Evolutionary conservation across 2,888 invertebrate species (phyloP).

Genomic region (Eumerus sabulonum): DNA sequence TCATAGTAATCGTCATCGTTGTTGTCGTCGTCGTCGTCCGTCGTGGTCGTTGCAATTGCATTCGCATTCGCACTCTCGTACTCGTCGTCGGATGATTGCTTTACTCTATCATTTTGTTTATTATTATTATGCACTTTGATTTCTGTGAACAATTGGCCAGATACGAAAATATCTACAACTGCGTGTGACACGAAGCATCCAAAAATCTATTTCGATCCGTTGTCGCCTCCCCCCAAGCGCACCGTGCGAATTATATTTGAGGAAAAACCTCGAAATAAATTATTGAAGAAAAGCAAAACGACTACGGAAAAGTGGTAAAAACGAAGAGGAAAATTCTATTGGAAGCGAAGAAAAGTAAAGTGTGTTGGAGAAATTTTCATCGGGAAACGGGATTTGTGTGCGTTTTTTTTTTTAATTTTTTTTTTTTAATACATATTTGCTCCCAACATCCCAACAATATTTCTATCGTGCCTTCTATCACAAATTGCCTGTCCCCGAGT

Average conservation of each 20-base stretch:
- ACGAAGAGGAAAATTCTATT: conserved; percentile 45
- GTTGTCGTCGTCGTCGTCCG: conserved; percentile 43
- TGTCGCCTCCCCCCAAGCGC: conserved; percentile 47
- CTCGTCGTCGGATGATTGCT: conserved; percentile 40
- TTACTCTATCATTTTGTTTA: conserved; percentile 45
- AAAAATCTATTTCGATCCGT: conserved; percentile 56
- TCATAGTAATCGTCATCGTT: conserved; percentile 4
- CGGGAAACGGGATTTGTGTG: conserved; percentile 44
- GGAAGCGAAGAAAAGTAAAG: conserved; percentile 64
- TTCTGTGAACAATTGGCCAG: conserved; percentile 53
- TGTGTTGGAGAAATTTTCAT: conserved; percentile 68
- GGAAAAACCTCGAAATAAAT: conserved; percentile 38
- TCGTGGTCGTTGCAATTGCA: background rate
- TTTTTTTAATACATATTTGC: background rate
- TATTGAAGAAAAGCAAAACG: background rate
- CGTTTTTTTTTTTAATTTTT: conserved; percentile 12
- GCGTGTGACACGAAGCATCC: conserved; percentile 31
- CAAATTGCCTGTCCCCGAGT: background rate
- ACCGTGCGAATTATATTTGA: conserved; percentile 56
- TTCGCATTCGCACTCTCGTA: too few relatives aligned
- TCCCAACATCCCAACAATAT: background rate
- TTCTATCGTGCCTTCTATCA: background rate
- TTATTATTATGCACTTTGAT: conserved; percentile 58
- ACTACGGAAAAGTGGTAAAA: background rate
- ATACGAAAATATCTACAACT: conserved; percentile 44